These are phyloP conservation scores for Linnaemya vulpina DNA, from an alignment of 2,888 invertebrate genomes.

Conservation along the genomic window DNA sequence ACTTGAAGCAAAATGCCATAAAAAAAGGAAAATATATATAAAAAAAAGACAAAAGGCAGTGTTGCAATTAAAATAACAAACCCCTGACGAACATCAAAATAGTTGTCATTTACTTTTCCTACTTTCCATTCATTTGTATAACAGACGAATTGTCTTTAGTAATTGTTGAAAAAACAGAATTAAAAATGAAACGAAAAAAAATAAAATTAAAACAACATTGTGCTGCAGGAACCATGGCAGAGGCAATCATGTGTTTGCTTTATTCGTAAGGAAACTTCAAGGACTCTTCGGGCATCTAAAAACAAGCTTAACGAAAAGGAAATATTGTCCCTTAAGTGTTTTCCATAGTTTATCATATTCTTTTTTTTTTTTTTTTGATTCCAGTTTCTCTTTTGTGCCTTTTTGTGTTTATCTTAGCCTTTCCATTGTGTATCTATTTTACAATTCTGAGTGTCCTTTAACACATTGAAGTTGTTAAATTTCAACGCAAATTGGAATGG, in stretches of 20 bases:
- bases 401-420: slow-evolving; percentile 4
- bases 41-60: slow-evolving; percentile 37
- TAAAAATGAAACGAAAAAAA: background rate
- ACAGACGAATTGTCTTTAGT: slow-evolving; percentile 1
- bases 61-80: slow-evolving; percentile 60
- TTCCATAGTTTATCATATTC: slow-evolving; percentile 49
- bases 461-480: background rate
- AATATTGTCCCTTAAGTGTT: slow-evolving; percentile 50
- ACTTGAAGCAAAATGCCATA: slow-evolving; percentile 14
- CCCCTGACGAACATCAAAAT: slow-evolving; percentile 14
- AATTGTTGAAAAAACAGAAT: background rate
- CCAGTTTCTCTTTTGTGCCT: background rate
- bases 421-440: slow-evolving; percentile 2
- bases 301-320: slow-evolving; percentile 18
- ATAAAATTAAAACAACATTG: background rate
- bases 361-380: background rate
- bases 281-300: slow-evolving; percentile 23
- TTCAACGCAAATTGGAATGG: background rate
- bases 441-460: slow-evolving; percentile 23
- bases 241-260: slow-evolving; percentile 18
- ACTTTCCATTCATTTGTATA: background rate
- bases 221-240: slow-evolving; percentile 17
- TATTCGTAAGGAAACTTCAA: slow-evolving; percentile 26
- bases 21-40: too few species aligned
- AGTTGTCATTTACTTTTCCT: background rate